Evolutionary conservation across 1,140 invertebrate genomes (phyloP).

Genomic region (Apis mellifera): DNA sequence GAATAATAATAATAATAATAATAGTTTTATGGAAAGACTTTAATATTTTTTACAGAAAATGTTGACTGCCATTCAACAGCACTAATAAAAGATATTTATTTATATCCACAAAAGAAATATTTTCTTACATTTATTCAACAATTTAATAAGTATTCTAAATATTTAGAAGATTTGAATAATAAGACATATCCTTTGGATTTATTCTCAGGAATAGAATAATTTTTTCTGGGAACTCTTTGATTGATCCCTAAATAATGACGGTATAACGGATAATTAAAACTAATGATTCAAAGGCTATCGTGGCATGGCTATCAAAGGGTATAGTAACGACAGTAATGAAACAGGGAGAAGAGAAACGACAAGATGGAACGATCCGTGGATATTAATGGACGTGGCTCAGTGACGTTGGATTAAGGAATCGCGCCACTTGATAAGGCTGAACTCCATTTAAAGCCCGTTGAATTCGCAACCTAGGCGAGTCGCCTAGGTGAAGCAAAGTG

Average conservation of each 20-base stretch:
- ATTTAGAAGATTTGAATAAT: too few species aligned
- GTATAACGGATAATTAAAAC: neutral
- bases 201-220: neutral
- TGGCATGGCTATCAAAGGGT: too few species aligned
- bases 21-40: too few species aligned
- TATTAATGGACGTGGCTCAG: neutral
- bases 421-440: constrained; percentile 18
- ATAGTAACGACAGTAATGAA: neutral
- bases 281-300: neutral
- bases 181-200: neutral
- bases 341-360: neutral
- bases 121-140: too few species aligned
- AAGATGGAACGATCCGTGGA: neutral
- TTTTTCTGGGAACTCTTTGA: neutral
- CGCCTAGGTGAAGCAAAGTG: constrained; percentile 38
- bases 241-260: neutral
- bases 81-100: too few species aligned
- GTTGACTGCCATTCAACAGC: too few species aligned
- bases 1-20: too few species aligned
- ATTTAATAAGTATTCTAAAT: too few species aligned
- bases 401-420: constrained; percentile 18
- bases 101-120: too few species aligned
- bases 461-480: constrained; percentile 21
- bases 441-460: constrained; percentile 42
- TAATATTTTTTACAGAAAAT: too few species aligned